Evolutionary conservation across 2,888 invertebrate genomes (phyloP), one percentile per base, ranked within the genome.

Genomic region (Pristionchus arcanus): DNA sequence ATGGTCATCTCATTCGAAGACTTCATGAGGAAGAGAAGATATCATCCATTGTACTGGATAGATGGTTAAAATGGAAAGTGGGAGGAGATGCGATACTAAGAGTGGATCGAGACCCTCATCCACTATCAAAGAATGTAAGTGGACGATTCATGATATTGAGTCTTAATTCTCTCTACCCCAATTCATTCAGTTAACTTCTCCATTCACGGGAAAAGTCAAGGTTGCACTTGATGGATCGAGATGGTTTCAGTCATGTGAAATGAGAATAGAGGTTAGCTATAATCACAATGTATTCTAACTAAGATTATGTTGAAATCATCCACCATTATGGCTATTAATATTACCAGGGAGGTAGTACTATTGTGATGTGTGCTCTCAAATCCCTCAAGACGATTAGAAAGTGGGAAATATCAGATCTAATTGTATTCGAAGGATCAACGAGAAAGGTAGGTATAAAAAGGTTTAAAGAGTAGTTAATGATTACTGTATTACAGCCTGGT

Each of bases 191-290:
- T 53, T 87, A 49, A 87, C 49, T 71, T 90, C 90, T 71, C 90
- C 92, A 16, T 94, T 94, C 89, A 93, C 93, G 2, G 93, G 94
- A 7, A 94, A 94, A 71, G 91, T 95, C 34, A 93, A 93, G 86
- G 90, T 94, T 21, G 94, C 94, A 7, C 94, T 95, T 81, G 93
- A 93, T 25, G 94, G 93, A 11, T 94, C 94, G 59, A 93, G 93
- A 90, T 92, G 91, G 34, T 95, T 94, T 92, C 94, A 94, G 83
- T 90, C 94, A 9, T 92, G 91, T 84, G 93, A 94, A n/a, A 88
- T 94, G 49, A 92, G 92, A 84, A 91, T 95, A 71, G 94, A 94
- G 63, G 90, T 87, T 53, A 85, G 19, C 19, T 3, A n/a, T 49
- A 9, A 11, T 49, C 42, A 13, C 13, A 13, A 7, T 49, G n/a